phyloP scores from a whole-genome alignment of 2,113 vertebrate genomes.

The Pangasianodon gigas region DNA sequence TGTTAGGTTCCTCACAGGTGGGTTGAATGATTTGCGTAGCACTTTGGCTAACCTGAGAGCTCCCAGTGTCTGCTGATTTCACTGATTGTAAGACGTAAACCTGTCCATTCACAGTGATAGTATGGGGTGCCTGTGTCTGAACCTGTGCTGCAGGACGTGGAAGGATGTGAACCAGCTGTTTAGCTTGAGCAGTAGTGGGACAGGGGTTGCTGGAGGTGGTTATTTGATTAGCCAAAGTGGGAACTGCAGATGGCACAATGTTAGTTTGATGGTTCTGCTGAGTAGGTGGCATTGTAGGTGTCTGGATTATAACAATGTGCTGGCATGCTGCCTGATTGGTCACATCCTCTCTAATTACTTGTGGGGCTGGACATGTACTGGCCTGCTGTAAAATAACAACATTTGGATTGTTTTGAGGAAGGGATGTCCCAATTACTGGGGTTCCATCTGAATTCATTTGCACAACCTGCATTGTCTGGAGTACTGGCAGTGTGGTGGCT shows the following conservation, averaged over 20 bases:
- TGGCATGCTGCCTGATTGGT: constrained; percentile 86
- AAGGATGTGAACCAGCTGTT: constrained; percentile 94
- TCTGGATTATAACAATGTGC: constrained; percentile 97
- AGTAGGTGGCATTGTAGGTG: constrained; percentile 84
- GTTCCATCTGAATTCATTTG: constrained; percentile 82
- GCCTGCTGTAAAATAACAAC: constrained; percentile 94
- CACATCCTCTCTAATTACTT: constrained; percentile 84
- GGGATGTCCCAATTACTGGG: constrained; percentile 72
- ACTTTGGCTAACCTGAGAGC: constrained; percentile 73
- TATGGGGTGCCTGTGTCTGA: constrained; percentile 84
- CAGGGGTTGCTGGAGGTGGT: constrained; percentile 72
- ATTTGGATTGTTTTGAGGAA: constrained; percentile 81
- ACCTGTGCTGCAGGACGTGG: constrained; percentile 82
- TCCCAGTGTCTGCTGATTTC: constrained; percentile 83
- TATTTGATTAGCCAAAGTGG: constrained; percentile 72
- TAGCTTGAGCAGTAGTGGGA: constrained; percentile 80
- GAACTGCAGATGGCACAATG: constrained; percentile 77
- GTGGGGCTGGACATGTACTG: constrained; percentile 76
- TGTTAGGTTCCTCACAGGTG: constrained; percentile 89
- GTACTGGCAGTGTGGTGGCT: constrained; percentile 82
- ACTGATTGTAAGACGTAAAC: constrained; percentile 93
- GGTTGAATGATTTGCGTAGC: constrained; percentile 94
- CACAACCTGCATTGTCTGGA: constrained; percentile 94
- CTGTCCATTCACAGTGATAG: constrained; percentile 95
- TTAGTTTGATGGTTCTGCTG: constrained; percentile 73